Conservation (phyloP, 1,140 invertebrate genomes). For the Octopus sinensis region DNA sequence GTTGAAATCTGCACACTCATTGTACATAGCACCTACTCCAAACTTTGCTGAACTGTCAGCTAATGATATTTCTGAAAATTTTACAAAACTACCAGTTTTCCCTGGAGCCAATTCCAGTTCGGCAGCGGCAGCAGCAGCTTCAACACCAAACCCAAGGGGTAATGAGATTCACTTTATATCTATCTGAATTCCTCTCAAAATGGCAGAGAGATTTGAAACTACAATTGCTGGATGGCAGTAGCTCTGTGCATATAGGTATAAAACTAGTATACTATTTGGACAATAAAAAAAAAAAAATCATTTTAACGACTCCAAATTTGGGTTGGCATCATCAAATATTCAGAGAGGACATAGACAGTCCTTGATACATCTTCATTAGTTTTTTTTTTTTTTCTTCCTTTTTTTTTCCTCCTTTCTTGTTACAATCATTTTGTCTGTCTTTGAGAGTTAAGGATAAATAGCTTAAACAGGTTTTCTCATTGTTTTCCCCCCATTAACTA, state of each 20-base stretch:
- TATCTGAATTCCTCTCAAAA: constrained; percentile 6
- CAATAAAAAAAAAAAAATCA: constrained; percentile 10
- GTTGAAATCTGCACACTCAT: not conserved
- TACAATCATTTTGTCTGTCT: too few species aligned
- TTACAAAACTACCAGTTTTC: not conserved
- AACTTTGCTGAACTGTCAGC: not conserved
- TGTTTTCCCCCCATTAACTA: constrained; percentile 10
- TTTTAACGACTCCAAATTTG: not conserved
- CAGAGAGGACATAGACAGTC: not conserved
- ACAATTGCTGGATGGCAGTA: not conserved
- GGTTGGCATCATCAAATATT: not conserved
- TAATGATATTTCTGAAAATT: constrained; percentile 1
- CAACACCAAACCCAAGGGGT: constrained; percentile 1
- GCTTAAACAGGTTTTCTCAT: not conserved
- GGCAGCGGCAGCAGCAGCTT: not conserved
- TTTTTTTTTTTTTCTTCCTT: not conserved
- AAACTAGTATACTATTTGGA: constrained; percentile 8
- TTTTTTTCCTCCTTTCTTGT: constrained; percentile 1
- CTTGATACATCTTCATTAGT: not conserved
- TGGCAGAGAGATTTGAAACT: not conserved
- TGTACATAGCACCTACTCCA: not conserved
- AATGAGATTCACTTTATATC: constrained; percentile 10
- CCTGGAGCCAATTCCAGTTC: not conserved
- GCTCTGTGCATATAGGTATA: not conserved
- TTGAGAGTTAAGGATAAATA: too few species aligned